These are phyloP conservation scores for Hemicordylus capensis DNA, from an alignment of 2,113 vertebrate genomes.

Conservation along the genomic window DNA sequence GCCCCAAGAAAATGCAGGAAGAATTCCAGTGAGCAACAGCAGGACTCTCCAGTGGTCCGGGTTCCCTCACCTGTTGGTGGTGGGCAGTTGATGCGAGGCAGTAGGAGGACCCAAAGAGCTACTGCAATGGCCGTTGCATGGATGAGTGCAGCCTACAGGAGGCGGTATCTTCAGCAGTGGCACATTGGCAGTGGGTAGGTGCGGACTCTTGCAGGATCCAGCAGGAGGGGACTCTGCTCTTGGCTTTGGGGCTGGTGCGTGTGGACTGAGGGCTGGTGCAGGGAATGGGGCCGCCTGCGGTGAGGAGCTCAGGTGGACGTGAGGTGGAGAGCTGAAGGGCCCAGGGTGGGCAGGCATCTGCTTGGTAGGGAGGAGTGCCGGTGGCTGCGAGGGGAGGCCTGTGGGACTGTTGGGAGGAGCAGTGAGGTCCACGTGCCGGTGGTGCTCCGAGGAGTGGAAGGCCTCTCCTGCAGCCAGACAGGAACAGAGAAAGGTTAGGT, in stretches of 20 bases:
- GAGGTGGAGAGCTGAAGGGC: conserved; percentile 71
- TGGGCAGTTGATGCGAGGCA: conserved; percentile 80
- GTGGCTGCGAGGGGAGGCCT: conserved; percentile 88
- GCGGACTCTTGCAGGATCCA: conserved; percentile 88
- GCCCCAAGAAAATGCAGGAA: background rate
- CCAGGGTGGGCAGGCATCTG: conserved; percentile 77
- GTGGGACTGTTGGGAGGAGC: conserved; percentile 98
- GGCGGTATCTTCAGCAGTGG: conserved; percentile 91
- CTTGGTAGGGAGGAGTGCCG: conserved; percentile 84
- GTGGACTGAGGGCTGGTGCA: conserved; percentile 77
- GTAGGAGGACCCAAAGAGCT: conserved; percentile 81
- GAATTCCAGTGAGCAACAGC: conserved; percentile 23
- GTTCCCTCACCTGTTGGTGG: conserved; percentile 87
- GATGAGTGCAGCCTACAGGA: conserved; percentile 88
- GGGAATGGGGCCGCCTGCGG: conserved; percentile 79
- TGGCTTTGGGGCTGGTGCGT: conserved; percentile 75
- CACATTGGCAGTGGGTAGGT: conserved; percentile 85
- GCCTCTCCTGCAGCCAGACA: conserved; percentile 80
- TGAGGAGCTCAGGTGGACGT: conserved; percentile 79
- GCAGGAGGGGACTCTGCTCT: conserved; percentile 79
- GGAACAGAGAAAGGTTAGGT: conserved; percentile 52
- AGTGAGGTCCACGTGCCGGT: conserved; percentile 93
- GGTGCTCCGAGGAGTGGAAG: conserved; percentile 92
- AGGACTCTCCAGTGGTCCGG: background rate
- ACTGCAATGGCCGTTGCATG: conserved; percentile 92